phyloP scores from a whole-genome alignment of 2,888 invertebrate genomes.

The Lacanobia wlatinum region DNA sequence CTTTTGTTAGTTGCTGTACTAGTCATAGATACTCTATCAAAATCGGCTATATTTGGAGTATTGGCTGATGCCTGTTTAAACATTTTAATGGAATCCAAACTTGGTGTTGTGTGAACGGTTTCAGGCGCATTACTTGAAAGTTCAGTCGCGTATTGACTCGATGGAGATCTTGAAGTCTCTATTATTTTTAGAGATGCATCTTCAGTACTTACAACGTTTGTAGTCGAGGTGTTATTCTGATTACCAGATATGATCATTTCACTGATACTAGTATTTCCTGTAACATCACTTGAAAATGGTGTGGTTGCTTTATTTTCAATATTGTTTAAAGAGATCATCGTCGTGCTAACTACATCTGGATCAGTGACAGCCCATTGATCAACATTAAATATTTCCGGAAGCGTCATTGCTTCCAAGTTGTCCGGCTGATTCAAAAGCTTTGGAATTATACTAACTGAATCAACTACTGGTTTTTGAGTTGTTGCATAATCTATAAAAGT shows the following conservation, averaged over 20 bases:
- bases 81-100: neutral
- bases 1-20: neutral
- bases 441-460: neutral
- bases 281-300: neutral
- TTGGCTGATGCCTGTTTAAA: neutral
- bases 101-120: neutral
- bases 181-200: neutral
- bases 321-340: neutral
- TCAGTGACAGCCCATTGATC: constrained; percentile 1
- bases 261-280: neutral
- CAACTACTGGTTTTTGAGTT: neutral
- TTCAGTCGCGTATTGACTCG: neutral
- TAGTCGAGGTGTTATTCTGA: neutral
- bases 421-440: neutral
- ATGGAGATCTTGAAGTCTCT: neutral
- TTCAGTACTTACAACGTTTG: neutral
- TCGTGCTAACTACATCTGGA: neutral
- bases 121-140: neutral
- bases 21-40: neutral
- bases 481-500: neutral
- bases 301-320: neutral
- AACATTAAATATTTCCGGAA: neutral
- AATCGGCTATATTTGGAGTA: neutral
- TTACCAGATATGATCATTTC: neutral
- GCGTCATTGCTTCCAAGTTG: neutral